Evolutionary conservation across 2,797 vertebrate genomes (phyloP), one percentile per base, ranked within the genome.

Genomic region (Eutrigla gurnardus): DNA sequence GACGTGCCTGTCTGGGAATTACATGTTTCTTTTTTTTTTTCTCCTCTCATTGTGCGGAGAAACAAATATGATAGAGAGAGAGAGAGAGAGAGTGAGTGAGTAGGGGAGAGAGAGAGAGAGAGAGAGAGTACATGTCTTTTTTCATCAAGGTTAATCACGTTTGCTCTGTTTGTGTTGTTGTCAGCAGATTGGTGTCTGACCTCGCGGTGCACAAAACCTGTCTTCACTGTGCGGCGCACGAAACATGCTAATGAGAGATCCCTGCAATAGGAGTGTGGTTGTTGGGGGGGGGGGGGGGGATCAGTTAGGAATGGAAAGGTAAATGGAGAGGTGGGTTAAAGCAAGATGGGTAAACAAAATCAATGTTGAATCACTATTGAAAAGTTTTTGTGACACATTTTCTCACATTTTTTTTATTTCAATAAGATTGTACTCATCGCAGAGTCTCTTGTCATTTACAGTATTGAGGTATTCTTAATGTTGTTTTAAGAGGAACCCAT

Each of bases 1-100:
- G 78, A 86, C 75, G 75, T 93, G 91, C 87, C 84, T 84, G 82
- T 82, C 83, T 84, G 89, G 88, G 93, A 95, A 92, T 89, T 84
- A 75, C 75, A 55, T 76, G 35, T 11, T 25, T 53, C 53, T 81
- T 63, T 78, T 65, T 52, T 67, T 33, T 32, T 33, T 2, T 55
- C 68, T 2, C 57, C 68, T 89, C 81, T 83, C 62, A 83, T 85
- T 87, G 82, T 86, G 79, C 52, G 39, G 57, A 71, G 66, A 81
- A 67, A 85, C 25, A 74, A 82, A 85, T 79, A 72, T 84, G 63
- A 88, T 70, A 66, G 60, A 83, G 60, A 83, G 3, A n/a, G 17
- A 40, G 39, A 60, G 40, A 32, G 40, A 10, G 14, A 43, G 7
- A 33, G 18, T 3, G 4, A 70, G 46, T 73, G 45, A 81, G 47